Evolutionary conservation across 2,797 vertebrate species (phyloP).

Genomic region (Catamblyrhynchus diadema): DNA sequence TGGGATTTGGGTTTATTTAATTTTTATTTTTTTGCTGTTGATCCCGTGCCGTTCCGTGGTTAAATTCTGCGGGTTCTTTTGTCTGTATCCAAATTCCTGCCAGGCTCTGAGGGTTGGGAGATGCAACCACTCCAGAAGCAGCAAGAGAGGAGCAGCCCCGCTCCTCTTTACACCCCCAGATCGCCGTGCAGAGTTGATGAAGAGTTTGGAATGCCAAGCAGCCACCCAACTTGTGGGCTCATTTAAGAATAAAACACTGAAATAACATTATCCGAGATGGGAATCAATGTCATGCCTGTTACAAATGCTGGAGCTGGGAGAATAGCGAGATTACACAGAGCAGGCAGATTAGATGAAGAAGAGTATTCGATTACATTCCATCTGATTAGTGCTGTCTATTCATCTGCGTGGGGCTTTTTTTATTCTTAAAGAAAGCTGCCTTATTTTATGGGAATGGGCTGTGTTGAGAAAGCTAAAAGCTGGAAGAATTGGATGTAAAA

Average conservation of each 20-base stretch:
- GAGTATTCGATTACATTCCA: conserved; percentile 30
- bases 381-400: conserved; percentile 55
- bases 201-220: conserved; percentile 44
- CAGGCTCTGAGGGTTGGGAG: neutral
- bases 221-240: conserved; percentile 31
- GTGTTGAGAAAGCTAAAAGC: neutral
- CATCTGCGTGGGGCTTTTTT: neutral
- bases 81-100: neutral
- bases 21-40: neutral
- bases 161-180: neutral
- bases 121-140: neutral
- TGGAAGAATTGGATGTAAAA: neutral
- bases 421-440: neutral
- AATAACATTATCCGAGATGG: conserved; percentile 21
- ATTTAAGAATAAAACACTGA: conserved; percentile 22
- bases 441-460: neutral
- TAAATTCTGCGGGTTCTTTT: neutral
- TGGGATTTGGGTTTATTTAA: neutral
- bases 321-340: conserved; percentile 38
- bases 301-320: conserved; percentile 8
- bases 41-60: neutral
- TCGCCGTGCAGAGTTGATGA: neutral
- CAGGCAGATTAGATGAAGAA: conserved; percentile 43
- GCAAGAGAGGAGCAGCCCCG: neutral
- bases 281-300: conserved; percentile 51